A percentile compares a stretch with the other conserved stretches of the same genome.
phyloP scores from a whole-genome alignment of 2,888 invertebrate genomes.

The Loripinus fragilis region DNA sequence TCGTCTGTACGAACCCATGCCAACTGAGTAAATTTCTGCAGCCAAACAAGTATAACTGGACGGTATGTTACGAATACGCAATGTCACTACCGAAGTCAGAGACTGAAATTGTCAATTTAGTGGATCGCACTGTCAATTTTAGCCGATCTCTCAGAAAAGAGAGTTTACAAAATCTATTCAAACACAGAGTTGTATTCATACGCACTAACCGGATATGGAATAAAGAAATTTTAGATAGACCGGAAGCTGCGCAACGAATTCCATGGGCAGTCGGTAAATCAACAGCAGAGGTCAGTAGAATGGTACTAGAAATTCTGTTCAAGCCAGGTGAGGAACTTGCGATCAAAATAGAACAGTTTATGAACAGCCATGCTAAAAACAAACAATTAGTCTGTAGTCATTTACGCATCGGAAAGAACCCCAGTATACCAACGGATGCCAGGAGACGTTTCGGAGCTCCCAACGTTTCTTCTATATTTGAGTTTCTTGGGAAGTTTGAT shows the following conservation, averaged over 20 bases:
- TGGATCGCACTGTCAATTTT: no score
- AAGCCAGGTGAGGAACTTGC: background rate
- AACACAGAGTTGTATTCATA: background rate
- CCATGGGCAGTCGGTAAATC: conserved; percentile 26
- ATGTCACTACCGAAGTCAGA: background rate
- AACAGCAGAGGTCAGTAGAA: conserved; percentile 7
- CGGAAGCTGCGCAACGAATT: background rate
- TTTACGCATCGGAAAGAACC: conserved; percentile 46
- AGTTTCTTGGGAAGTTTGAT: conserved; percentile 23
- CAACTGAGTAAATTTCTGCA: conserved; percentile 21
- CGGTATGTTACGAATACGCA: conserved; percentile 1
- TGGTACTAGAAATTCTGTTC: conserved; percentile 28
- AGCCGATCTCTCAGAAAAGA: no score
- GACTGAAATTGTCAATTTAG: no score
- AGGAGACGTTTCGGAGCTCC: conserved; percentile 10
- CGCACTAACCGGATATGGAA: background rate
- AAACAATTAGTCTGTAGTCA: conserved; percentile 30
- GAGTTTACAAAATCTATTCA: no score
- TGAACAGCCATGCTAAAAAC: background rate
- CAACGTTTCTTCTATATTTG: conserved; percentile 19
- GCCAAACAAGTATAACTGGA: conserved; percentile 37
- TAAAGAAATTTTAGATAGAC: conserved; percentile 17
- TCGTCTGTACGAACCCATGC: conserved; percentile 36
- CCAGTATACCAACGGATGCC: conserved; percentile 31
- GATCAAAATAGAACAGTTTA: conserved; percentile 6